These are phyloP conservation scores for Hydroisotoma schaefferi DNA, from an alignment of 2,888 invertebrate species.

Conservation along the genomic window DNA sequence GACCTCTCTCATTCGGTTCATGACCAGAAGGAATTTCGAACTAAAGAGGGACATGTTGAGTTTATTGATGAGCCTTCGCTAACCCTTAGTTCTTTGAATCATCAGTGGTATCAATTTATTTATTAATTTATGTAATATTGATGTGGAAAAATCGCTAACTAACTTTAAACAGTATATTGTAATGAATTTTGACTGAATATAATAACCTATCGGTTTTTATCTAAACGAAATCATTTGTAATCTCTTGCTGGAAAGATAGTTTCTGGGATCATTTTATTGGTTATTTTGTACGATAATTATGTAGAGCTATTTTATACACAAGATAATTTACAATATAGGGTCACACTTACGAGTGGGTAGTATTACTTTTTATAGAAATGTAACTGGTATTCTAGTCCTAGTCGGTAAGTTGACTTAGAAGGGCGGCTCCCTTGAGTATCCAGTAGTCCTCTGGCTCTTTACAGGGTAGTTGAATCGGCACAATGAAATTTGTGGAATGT, in stretches of 20 bases:
- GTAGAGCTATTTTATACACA: too few species aligned
- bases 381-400: too few species aligned
- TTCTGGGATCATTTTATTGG: too few species aligned
- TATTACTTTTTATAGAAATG: too few species aligned
- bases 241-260: too few species aligned
- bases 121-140: too few species aligned
- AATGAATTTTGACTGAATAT: background rate
- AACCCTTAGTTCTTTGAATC: background rate
- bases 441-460: constrained; percentile 66
- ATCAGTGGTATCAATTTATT: background rate
- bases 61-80: background rate
- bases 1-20: background rate
- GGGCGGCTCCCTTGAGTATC: constrained; percentile 83
- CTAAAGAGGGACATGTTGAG: background rate
- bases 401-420: constrained; percentile 76
- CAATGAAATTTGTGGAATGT: constrained; percentile 88
- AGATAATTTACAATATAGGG: too few species aligned
- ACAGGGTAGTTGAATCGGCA: constrained; percentile 70
- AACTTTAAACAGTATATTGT: background rate
- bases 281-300: too few species aligned
- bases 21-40: background rate
- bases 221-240: too few species aligned
- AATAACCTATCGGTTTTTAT: too few species aligned
- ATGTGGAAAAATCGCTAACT: too few species aligned
- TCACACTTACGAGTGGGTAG: too few species aligned